phyloP scores from a whole-genome alignment of 2,797 vertebrate species.

The Clarias pachynema region DNA sequence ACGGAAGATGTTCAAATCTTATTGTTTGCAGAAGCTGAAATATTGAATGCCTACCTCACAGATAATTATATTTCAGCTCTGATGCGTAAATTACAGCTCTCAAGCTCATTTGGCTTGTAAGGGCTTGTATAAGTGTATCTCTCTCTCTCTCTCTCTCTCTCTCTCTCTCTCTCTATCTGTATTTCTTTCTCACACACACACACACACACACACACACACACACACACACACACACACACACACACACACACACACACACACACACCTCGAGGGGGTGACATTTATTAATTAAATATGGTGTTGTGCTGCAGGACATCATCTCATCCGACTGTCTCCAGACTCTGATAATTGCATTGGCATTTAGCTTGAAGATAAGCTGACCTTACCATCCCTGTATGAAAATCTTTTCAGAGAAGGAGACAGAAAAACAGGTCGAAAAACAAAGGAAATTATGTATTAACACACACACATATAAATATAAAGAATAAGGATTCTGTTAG shows the following conservation, averaged over 20 bases:
- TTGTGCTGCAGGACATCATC: constrained; percentile 49
- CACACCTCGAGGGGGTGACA: constrained; percentile 40
- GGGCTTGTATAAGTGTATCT: constrained; percentile 20
- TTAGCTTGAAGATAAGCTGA: constrained; percentile 76
- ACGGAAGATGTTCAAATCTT: neutral
- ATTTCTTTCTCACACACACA: too few species aligned
- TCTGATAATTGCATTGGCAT: constrained; percentile 84
- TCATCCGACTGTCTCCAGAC: constrained; percentile 63
- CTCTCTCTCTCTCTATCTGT: neutral
- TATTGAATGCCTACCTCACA: neutral
- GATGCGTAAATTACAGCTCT: constrained; percentile 23
- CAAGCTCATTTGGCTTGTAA: constrained; percentile 22
- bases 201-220: too few species aligned
- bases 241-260: constrained; percentile 38
- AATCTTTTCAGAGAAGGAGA: constrained; percentile 65
- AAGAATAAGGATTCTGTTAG: too few species aligned
- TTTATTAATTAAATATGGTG: constrained; percentile 58
- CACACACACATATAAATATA: too few species aligned
- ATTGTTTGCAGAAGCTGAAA: neutral
- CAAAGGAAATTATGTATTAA: neutral
- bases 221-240: constrained; percentile 35
- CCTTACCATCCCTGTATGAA: constrained; percentile 74
- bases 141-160: neutral
- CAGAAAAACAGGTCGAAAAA: neutral
- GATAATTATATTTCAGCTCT: constrained; percentile 16